phyloP scores from a whole-genome alignment of 2,113 vertebrate species.

The Alouatta palliata region DNA sequence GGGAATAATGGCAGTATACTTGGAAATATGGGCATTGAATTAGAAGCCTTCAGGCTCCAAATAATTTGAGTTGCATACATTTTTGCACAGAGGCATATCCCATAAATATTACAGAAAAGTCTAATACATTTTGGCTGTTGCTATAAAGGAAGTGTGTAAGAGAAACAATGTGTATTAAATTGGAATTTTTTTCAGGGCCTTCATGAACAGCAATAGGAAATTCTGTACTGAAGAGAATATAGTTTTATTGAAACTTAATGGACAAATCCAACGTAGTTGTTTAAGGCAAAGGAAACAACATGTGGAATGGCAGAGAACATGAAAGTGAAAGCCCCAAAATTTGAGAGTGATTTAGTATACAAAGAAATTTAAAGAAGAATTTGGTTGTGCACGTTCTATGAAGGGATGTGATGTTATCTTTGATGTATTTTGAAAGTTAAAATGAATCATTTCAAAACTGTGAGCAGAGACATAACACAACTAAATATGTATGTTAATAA shows the following conservation, averaged over 20 bases:
- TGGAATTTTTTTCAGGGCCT: background rate
- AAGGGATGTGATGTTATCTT: background rate
- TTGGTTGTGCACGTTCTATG: background rate
- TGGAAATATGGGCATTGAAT: background rate
- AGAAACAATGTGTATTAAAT: background rate
- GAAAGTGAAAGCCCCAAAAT: background rate
- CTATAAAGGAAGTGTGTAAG: background rate
- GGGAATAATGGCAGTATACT: background rate
- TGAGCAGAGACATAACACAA: background rate
- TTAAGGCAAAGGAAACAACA: background rate
- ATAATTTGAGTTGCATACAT: background rate
- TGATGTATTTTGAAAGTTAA: background rate
- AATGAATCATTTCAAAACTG: background rate
- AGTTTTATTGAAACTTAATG: background rate
- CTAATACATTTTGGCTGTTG: background rate
- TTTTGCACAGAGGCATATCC: background rate
- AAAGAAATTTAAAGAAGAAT: background rate
- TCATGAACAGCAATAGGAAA: background rate
- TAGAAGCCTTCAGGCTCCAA: background rate
- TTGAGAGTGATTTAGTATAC: background rate
- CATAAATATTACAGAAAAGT: background rate
- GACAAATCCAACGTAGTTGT: background rate
- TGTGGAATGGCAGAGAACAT: background rate
- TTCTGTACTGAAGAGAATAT: background rate
- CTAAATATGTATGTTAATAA: background rate